Evolutionary conservation across 2,888 invertebrate genomes (phyloP).

Genomic region (Pegoplata infirma): DNA sequence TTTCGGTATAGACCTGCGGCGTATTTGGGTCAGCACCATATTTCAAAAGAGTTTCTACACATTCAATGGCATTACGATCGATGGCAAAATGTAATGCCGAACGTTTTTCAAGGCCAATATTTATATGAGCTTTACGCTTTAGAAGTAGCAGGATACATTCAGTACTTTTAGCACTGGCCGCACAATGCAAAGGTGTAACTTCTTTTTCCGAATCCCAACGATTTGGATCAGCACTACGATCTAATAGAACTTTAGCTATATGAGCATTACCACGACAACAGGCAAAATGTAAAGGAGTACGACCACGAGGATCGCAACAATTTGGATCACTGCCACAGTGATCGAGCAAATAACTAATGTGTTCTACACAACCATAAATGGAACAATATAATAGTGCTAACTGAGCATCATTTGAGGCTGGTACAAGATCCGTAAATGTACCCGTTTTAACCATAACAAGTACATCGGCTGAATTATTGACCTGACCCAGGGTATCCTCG

Average conservation of each 20-base stretch:
- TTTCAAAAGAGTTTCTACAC: conserved; percentile 85
- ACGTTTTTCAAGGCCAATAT: conserved; percentile 84
- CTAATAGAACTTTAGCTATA: conserved; percentile 85
- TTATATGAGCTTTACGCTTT: conserved; percentile 87
- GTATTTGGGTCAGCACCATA: conserved; percentile 91
- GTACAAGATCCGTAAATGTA: conserved; percentile 67
- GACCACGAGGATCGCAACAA: conserved; percentile 83
- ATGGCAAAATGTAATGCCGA: conserved; percentile 92
- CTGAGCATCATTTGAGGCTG: conserved; percentile 73
- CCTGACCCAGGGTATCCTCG: conserved; percentile 71
- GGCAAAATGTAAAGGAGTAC: conserved; percentile 87
- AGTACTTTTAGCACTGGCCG: conserved; percentile 80
- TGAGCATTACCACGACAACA: conserved; percentile 86
- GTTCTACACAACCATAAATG: conserved; percentile 72
- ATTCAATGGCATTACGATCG: conserved; percentile 85
- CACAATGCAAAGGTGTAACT: conserved; percentile 88
- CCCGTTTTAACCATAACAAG: conserved; percentile 71
- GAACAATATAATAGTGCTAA: conserved; percentile 74
- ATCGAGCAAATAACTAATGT: conserved; percentile 70
- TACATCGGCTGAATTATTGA: conserved; percentile 68
- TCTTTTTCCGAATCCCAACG: conserved; percentile 85
- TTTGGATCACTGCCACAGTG: conserved; percentile 81
- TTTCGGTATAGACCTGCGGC: conserved; percentile 90
- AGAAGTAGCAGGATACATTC: conserved; percentile 81
- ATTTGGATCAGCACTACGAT: conserved; percentile 84